Evolutionary conservation across 2,113 vertebrate species (phyloP).

Genomic region (Felis chaus): DNA sequence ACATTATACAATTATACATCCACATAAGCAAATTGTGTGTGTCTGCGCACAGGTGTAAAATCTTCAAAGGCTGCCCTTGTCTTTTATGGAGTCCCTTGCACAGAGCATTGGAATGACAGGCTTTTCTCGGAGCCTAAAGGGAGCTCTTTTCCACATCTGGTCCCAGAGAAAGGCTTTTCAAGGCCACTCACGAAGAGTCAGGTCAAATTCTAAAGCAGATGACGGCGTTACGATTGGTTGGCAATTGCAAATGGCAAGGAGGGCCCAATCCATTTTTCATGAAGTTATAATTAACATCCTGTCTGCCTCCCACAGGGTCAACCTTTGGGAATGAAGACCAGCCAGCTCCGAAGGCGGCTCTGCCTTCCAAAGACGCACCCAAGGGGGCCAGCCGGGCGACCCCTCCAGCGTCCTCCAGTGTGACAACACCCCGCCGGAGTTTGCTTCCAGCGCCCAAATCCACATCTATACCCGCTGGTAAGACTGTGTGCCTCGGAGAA

Average conservation of each 20-base stretch:
- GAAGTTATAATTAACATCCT: conserved; percentile 70
- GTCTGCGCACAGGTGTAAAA: neutral
- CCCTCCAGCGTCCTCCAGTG: conserved; percentile 78
- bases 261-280: conserved; percentile 78
- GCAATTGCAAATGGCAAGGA: conserved; percentile 7
- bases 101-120: neutral
- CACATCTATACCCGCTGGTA: conserved; percentile 80
- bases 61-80: neutral
- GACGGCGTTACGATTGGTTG: neutral
- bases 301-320: conserved; percentile 86
- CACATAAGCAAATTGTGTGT: neutral
- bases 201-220: neutral
- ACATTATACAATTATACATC: neutral
- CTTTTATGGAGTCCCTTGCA: neutral
- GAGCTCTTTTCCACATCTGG: neutral
- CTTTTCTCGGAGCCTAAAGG: neutral
- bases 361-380: conserved; percentile 82
- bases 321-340: conserved; percentile 89
- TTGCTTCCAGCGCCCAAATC: conserved; percentile 89
- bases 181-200: neutral
- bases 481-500: conserved; percentile 59
- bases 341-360: conserved; percentile 77
- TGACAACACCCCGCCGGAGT: conserved; percentile 86
- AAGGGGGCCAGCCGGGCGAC: conserved; percentile 81
- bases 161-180: neutral